Percentiles rank a stretch among this genome's conserved stretches.
Evolutionary conservation across 2,113 vertebrate genomes (phyloP).

Genomic region (Calyptommatus sinebrachiatus): DNA sequence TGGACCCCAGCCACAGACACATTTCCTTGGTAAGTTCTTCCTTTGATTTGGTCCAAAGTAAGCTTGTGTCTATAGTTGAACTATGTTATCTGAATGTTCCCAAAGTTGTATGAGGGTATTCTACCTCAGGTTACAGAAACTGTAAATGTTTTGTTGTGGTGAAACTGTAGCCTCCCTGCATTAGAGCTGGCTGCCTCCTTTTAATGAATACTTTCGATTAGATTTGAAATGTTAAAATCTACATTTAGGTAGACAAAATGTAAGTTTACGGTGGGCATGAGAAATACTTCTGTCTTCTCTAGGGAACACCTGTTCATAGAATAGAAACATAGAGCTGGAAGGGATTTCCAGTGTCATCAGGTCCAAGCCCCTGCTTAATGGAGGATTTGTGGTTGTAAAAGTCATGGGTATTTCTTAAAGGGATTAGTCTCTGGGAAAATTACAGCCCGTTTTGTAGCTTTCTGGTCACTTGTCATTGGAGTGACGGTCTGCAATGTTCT

Average conservation of each 20-base stretch:
- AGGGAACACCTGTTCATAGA: neutral
- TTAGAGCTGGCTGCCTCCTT: neutral
- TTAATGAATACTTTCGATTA: neutral
- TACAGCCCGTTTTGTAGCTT: neutral
- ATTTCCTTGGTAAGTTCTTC: constrained; percentile 87
- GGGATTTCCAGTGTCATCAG: too few relatives aligned
- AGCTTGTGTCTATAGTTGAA: neutral
- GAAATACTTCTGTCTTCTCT: neutral
- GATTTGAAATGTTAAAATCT: neutral
- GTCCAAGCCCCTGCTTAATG: too few relatives aligned
- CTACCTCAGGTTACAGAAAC: neutral
- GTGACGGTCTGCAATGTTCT: too few relatives aligned
- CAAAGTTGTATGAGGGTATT: neutral
- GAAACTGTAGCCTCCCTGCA: neutral
- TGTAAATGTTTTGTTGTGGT: neutral
- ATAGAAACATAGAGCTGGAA: too few relatives aligned
- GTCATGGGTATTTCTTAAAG: neutral
- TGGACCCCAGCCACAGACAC: constrained; percentile 92
- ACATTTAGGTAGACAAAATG: too few relatives aligned
- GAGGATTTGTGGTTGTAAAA: neutral
- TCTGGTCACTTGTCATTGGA: too few relatives aligned
- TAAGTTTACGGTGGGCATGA: neutral
- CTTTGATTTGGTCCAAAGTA: neutral
- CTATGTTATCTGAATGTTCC: neutral
- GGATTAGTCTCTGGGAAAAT: too few relatives aligned